Evolutionary conservation across 2,888 invertebrate species (phyloP), one percentile per base, ranked within the genome.

Genomic region (Exephanes ischioxanthus): DNA sequence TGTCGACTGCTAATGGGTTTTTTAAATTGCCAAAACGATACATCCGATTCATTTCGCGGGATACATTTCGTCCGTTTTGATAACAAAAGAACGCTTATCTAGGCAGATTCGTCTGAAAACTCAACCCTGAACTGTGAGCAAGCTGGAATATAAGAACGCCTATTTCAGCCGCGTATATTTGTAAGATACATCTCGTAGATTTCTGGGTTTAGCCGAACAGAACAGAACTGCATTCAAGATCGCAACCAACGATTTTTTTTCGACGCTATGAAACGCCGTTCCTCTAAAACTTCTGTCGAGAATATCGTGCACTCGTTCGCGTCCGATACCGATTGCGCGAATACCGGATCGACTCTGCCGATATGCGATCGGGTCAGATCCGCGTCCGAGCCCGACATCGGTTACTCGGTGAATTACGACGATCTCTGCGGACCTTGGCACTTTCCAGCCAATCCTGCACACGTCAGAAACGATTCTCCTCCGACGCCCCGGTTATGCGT

Each of bases 381-480:
- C 72, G 22, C 22, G 9, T 90, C 91, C 4, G 86, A 90, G 83
- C 90, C 90, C 19, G 83, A 89, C 83, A 68, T 89, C 53, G 86
- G 86, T 73, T 88, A 89, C 66, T 83, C 71, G 37, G 88, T 87
- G 41, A 86, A 91, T 88, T 91, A 91, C 75, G 89, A 92, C 55
- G 90, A 92, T 86, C 87, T 92, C 30, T 92, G 91, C 77, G 90
- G 91, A 55, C 89, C 89, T 55, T 91, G 90, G 91, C 75, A 80
- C 75, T 89, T 87, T 84, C 75, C 84, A 7, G 80, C 79, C 81
- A 89, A 90, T 87, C 89, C 90, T 22, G 83, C 88, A 73, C 84
- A 86, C 79, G 63, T 30, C 73, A 87, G 70, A 11, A 41, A 85
- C 67, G 75, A 88, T 70, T 75, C 41, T 16, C 3, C 76, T 53